A percentile compares a stretch with the other conserved stretches of the same genome.
Conservation (phyloP, 1,140 invertebrate genomes). For the Gryllus bimaculatus region DNA sequence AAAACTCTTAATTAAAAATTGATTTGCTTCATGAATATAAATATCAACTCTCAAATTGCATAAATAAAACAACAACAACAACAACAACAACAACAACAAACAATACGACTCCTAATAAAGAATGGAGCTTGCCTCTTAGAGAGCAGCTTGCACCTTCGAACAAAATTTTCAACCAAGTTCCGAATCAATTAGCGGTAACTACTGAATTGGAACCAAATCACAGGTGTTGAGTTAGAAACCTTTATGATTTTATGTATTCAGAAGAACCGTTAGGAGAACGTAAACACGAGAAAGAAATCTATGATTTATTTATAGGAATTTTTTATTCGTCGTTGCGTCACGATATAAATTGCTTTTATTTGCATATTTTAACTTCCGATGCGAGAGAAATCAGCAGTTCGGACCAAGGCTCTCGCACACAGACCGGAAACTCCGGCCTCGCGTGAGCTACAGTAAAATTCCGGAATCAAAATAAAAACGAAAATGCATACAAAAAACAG, state of each 20-base stretch:
- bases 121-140: too few relatives aligned
- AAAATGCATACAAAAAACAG: not conserved
- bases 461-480: not conserved
- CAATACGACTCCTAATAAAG: too few relatives aligned
- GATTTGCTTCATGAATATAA: too few relatives aligned
- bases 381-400: not conserved
- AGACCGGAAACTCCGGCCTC: not conserved
- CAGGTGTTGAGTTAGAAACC: not conserved
- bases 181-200: too few relatives aligned
- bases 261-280: not conserved
- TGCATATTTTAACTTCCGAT: constrained; percentile 1
- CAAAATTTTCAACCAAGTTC: too few relatives aligned
- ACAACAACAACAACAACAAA: too few relatives aligned
- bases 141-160: too few relatives aligned
- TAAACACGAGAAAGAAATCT: not conserved
- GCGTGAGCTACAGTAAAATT: not conserved
- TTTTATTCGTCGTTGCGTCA: not conserved
- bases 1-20: too few relatives aligned
- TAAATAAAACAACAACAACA: too few relatives aligned
- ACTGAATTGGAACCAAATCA: not conserved
- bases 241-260: not conserved
- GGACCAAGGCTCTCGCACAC: not conserved
- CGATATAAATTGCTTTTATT: not conserved
- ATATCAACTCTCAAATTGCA: too few relatives aligned
- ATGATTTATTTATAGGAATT: not conserved